These are phyloP conservation scores for Sus cebifrons DNA, from an alignment of 2,797 vertebrate species.

Conservation along the genomic window DNA sequence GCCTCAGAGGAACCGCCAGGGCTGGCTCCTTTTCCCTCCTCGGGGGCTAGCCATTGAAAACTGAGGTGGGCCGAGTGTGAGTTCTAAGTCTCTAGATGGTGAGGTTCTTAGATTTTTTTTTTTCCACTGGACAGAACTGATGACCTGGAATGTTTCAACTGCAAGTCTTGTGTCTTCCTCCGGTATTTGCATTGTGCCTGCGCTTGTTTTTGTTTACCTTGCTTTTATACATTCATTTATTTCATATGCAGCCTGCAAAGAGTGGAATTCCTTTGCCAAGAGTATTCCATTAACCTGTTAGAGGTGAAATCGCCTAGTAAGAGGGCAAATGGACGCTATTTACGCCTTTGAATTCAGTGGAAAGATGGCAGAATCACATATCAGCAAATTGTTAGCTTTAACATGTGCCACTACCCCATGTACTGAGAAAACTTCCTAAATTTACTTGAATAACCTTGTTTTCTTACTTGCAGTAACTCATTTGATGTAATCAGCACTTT, in stretches of 20 bases:
- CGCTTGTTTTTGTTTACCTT: not conserved
- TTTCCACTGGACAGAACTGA: not conserved
- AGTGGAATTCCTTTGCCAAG: not conserved
- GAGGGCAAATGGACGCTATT: not conserved
- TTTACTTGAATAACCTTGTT: not conserved
- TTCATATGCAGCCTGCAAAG: not conserved
- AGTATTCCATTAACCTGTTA: not conserved
- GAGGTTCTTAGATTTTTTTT: conserved; percentile 48
- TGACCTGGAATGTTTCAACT: not conserved
- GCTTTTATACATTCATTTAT: not conserved
- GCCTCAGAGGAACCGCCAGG: not conserved
- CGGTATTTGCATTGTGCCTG: not conserved
- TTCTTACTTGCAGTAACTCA: not conserved
- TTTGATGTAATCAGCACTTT: not conserved
- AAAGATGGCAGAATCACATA: not conserved
- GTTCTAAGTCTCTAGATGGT: not conserved
- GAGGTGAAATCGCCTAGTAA: not conserved
- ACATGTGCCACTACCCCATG: not conserved
- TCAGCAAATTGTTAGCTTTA: not conserved
- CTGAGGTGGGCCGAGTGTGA: not conserved
- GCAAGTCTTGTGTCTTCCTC: not conserved
- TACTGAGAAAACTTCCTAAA: not conserved
- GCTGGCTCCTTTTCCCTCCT: not conserved
- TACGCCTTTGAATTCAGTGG: not conserved
- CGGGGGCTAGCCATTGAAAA: not conserved